A percentile compares a stretch with the other conserved stretches of the same genome.
Evolutionary conservation across 1,140 invertebrate species (phyloP).

Genomic region (Philaenus spumarius): DNA sequence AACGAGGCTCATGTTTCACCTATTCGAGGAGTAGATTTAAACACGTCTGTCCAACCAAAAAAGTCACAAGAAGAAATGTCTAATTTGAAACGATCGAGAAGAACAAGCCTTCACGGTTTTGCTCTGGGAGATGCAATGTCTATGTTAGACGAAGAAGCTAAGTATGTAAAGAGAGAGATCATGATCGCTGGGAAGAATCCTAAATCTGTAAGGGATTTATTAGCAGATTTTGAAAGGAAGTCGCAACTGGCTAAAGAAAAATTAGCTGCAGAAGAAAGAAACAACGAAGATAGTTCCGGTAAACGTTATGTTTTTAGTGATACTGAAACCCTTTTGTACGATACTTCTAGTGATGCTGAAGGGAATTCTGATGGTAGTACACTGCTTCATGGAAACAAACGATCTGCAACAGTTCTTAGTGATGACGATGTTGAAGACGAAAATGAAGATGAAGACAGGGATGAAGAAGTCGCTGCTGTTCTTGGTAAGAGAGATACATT

Average conservation of each 20-base stretch:
- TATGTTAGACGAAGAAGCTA: conserved; percentile 17
- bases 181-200: conserved; percentile 28
- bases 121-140: conserved; percentile 14
- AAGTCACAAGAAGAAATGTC: conserved; percentile 15
- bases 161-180: conserved; percentile 11
- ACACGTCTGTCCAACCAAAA: background rate
- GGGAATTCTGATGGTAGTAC: conserved; percentile 15
- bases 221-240: conserved; percentile 48
- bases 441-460: conserved; percentile 30
- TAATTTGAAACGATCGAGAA: conserved; percentile 9
- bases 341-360: conserved; percentile 44
- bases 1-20: conserved; percentile 44
- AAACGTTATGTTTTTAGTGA: conserved; percentile 45
- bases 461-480: conserved; percentile 36
- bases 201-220: conserved; percentile 46
- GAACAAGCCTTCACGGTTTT: conserved; percentile 18
- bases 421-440: too few relatives aligned
- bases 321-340: conserved; percentile 45
- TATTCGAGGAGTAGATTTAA: conserved; percentile 20
- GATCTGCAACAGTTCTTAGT: conserved; percentile 24
- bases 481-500: conserved; percentile 31
- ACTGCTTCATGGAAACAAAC: conserved; percentile 24
- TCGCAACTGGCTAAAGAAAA: conserved; percentile 37
- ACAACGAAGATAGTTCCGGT: conserved; percentile 30
- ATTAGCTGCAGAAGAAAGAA: conserved; percentile 33